These are phyloP conservation scores for Microcebus murinus DNA, from an alignment of 2,113 vertebrate species.

Conservation along the genomic window DNA sequence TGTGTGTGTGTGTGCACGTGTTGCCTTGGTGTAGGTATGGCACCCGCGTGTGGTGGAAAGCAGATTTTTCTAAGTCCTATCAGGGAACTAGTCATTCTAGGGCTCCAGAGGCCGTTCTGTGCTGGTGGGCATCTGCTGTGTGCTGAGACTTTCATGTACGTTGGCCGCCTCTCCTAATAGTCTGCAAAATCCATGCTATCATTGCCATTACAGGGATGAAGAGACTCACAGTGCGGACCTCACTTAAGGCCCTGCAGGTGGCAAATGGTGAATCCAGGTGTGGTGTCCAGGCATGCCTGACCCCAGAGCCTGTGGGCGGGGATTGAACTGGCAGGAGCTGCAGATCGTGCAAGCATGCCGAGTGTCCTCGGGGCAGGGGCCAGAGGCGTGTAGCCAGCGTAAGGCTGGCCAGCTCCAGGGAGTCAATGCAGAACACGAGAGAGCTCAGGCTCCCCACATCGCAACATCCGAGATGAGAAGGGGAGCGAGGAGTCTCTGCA, in stretches of 20 bases:
- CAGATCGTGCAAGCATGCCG: accelerated
- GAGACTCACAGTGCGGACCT: not conserved
- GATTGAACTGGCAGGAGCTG: not conserved
- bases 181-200: accelerated
- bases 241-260: not conserved
- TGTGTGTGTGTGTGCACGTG: too few relatives aligned
- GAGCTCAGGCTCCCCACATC: accelerated
- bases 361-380: accelerated
- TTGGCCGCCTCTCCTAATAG: not conserved
- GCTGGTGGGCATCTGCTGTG: not conserved
- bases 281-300: not conserved
- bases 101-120: accelerated
- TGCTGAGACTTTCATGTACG: not conserved
- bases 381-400: not conserved
- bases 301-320: not conserved
- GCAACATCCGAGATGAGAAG: accelerated
- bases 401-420: accelerated
- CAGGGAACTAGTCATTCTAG: not conserved
- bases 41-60: not conserved
- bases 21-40: not conserved
- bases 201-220: not conserved
- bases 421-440: accelerated
- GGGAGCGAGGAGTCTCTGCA: accelerated
- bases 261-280: not conserved
- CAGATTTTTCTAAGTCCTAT: not conserved